Conservation (phyloP, 2,888 invertebrate genomes). For the Plebejus argus region DNA sequence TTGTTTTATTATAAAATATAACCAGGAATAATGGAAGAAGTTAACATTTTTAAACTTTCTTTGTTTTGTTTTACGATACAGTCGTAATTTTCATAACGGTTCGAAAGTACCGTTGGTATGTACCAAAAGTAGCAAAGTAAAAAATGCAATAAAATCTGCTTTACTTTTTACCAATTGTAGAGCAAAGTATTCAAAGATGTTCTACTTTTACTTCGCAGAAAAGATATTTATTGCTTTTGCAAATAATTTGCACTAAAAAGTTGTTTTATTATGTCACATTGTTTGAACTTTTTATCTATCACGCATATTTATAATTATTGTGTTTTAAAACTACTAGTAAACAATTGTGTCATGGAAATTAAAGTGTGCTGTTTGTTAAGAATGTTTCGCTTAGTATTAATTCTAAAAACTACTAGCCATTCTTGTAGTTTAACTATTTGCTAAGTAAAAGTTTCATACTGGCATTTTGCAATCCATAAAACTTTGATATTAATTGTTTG, state of each 20-base stretch:
- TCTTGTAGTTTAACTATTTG: no score
- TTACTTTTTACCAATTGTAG: slow-evolving; percentile 73
- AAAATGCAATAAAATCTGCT: slow-evolving; percentile 49
- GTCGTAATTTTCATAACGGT: slow-evolving; percentile 23
- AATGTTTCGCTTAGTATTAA: neutral
- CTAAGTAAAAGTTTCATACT: no score
- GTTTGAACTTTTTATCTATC: neutral
- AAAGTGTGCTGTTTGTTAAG: neutral
- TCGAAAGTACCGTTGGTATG: slow-evolving; percentile 19
- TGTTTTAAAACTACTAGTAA: neutral
- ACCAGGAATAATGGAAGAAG: no score
- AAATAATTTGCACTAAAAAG: slow-evolving; percentile 41
- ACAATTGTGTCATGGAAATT: neutral
- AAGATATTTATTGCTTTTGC: slow-evolving; percentile 46
- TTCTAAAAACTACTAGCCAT: neutral
- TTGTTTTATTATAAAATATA: no score
- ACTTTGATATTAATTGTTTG: neutral
- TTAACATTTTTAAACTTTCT: slow-evolving; percentile 45
- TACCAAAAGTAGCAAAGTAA: slow-evolving; percentile 43
- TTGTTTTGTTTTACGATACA: slow-evolving; percentile 74
- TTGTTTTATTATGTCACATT: neutral
- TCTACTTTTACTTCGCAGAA: slow-evolving; percentile 49
- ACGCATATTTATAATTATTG: neutral
- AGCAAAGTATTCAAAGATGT: slow-evolving; percentile 54
- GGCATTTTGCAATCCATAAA: neutral